Evolutionary conservation across 2,797 vertebrate genomes (phyloP), one percentile per base, ranked within the genome.

Genomic region (Lophius americanus): DNA sequence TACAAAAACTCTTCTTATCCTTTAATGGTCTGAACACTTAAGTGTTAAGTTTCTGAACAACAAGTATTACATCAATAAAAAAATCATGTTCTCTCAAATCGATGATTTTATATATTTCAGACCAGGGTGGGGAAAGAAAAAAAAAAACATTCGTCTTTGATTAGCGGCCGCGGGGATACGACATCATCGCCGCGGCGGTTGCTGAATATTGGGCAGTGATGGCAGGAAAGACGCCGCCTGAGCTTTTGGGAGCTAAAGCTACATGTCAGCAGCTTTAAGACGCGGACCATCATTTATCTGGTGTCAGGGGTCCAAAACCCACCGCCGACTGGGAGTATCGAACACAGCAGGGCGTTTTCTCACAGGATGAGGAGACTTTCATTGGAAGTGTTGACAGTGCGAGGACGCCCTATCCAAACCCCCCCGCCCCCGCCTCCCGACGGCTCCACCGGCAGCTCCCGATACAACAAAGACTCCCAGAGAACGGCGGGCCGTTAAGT

Each of bases 311-410:
- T 88, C 81, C 86, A 84, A 87, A 87, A 85, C 85, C 78, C 79
- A 82, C 63, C 56, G 41, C 75, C 60, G 50, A 51, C 57, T 48
- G 50, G 75, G 76, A 86, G 81, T 12, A 88, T 85, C 78, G 57
- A 83, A 90, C 87, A 86, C 88, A 88, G 75, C 67, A 85, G 85
- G 81, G 86, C 38, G 61, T 75, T 81, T 81, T 87, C 57, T 57
- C 61, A 58, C 67, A 79, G 78, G 81, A 88, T 74, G 53, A 64
- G 59, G 66, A 72, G 54, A 62, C 88, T 88, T 87, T 90, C 82
- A 89, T 86, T 85, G 72, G 70, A 72, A 73, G 87, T 78, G 89
- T 88, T 88, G 91, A 92, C 88, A 89, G 86, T 50, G 78, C 75
- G 75, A 83, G 75, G 88, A 88, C 84, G 86, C 85, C 83, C 81